Base-by-base conservation (phyloP, 2,797 vertebrate species). In the Vipera latastei region DNA sequence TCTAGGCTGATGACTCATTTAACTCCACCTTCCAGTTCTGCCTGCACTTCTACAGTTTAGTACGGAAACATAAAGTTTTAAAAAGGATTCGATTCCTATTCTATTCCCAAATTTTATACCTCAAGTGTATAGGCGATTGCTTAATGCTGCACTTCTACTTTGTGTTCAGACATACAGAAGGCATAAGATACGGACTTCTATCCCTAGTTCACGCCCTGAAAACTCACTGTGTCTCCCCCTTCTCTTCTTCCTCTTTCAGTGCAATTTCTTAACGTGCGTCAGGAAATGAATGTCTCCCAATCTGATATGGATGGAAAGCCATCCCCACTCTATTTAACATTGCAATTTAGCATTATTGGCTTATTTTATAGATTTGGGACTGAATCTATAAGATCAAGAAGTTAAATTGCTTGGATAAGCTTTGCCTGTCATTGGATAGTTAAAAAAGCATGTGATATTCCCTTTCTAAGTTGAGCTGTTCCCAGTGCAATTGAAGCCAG, bases 361-460 rank as follows among this genome's bases (percentile, higher is more conserved):
- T 96, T 96, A 95, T 95, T 97, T 96, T 96, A 94, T 94, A 96
- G 63, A 95, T 95, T 95, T 95, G 89, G 94, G 57, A 94, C 89
- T 90, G 92, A 97, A 97, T 96, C n/a, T 7, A 92, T 90, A 91
- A 16, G 61, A 57, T 96, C 86, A 91, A 92, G 93, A 94, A 28
- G 5, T 95, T 97, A 97, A 97, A 97, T 96, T 96, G 96, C 5
- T 93, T 96, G 8, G 57, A 6, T 97, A 94, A 95, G 18, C 63
- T 92, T 90, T 95, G 65, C 25, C 85, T 94, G 91, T 26, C n/a
- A 93, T 90, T 95, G 38, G 93, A 61, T 92, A 56, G 57, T 28
- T 28, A 94, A 94, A 60, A 86, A 95, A 92, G 56, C 92, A 28
- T 53, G 59, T 11, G 86, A 61, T 32, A 94, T 86, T 96, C 95